These are phyloP conservation scores for Drepana arcuata DNA, from an alignment of 1,140 invertebrate species.

Conservation along the genomic window DNA sequence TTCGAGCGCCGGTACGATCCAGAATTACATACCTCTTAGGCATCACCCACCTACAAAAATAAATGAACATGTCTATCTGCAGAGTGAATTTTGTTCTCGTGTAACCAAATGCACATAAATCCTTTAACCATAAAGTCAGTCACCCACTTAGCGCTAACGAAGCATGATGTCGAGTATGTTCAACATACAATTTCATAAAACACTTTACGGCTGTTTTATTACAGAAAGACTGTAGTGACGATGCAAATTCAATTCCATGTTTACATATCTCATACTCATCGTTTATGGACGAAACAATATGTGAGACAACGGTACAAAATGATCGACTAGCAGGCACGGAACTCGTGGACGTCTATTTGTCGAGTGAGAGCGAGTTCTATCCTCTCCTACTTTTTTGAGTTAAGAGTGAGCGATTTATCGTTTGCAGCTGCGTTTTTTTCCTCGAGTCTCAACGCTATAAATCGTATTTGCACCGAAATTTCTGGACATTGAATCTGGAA, in stretches of 20 bases:
- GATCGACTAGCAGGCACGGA: conserved; percentile 12
- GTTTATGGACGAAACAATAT: conserved; percentile 16
- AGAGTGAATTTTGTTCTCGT: too few relatives aligned
- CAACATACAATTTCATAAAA: conserved; percentile 6
- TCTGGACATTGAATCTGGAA: conserved; percentile 7
- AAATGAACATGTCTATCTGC: too few relatives aligned
- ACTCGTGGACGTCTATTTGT: conserved; percentile 16
- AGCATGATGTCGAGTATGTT: conserved; percentile 3
- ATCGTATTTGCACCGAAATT: conserved; percentile 12
- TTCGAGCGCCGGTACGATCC: too few relatives aligned
- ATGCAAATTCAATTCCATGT: conserved; percentile 11
- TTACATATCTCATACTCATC: conserved; percentile 9
- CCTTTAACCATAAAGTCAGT: conserved; percentile 5
- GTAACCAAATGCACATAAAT: not conserved
- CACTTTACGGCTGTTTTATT: conserved; percentile 1
- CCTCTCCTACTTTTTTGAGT: conserved; percentile 14
- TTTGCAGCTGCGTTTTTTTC: conserved; percentile 19
- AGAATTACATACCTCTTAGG: too few relatives aligned
- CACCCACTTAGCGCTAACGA: conserved; percentile 10
- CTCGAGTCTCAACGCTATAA: conserved; percentile 13
- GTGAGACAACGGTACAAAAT: conserved; percentile 18
- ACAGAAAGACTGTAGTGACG: conserved; percentile 6
- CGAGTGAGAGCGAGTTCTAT: conserved; percentile 13
- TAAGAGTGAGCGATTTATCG: conserved; percentile 25
- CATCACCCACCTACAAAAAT: too few relatives aligned